These are phyloP conservation scores for Balaenoptera acutorostrata DNA, from an alignment of 2,113 vertebrate species.

Conservation along the genomic window DNA sequence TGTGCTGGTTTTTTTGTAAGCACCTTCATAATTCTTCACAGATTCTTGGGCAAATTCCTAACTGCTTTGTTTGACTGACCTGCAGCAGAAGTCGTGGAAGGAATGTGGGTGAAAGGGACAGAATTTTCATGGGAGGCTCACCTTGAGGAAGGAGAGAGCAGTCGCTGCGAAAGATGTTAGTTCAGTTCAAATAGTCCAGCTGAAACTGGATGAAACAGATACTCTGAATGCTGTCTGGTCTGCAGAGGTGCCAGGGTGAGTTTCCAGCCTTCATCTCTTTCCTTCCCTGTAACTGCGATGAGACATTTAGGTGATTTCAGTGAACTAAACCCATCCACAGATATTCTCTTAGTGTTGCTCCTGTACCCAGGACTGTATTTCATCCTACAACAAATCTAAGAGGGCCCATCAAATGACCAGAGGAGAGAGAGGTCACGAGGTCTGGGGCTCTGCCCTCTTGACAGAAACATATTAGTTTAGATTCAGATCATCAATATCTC, in stretches of 20 bases:
- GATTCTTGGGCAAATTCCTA: not conserved
- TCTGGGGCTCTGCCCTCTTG: not conserved
- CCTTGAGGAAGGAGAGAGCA: not conserved
- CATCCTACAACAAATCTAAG: not conserved
- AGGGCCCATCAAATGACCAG: not conserved
- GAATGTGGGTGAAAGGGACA: not conserved
- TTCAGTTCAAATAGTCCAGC: not conserved
- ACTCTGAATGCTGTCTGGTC: accelerated
- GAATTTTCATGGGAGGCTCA: not conserved
- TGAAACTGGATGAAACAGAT: not conserved
- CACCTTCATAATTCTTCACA: not conserved
- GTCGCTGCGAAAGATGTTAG: not conserved
- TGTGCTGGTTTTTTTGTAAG: not conserved
- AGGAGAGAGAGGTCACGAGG: not conserved
- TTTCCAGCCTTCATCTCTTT: not conserved
- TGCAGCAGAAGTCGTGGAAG: not conserved
- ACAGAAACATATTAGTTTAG: not conserved
- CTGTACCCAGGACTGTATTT: not conserved
- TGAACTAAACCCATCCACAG: not conserved
- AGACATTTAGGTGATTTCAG: not conserved
- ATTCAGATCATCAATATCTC: not conserved
- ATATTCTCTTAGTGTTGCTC: no score
- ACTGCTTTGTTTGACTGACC: not conserved
- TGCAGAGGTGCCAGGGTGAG: not conserved
- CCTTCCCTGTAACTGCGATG: no score